Evolutionary conservation across 2,888 invertebrate genomes (phyloP).

Genomic region (Apocheima hispidaria): DNA sequence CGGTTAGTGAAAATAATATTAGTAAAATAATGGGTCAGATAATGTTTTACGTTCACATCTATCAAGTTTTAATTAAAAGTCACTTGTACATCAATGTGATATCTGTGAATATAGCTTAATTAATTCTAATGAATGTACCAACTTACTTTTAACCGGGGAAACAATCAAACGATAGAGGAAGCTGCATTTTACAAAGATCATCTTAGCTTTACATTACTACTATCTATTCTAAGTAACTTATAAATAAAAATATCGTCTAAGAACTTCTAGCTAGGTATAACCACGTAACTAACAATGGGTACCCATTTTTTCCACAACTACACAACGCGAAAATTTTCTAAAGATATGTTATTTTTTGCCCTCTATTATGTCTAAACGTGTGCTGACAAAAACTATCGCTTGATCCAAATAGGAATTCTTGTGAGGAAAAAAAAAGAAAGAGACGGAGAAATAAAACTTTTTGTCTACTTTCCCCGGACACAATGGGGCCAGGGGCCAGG

Average conservation of each 20-base stretch:
- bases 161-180: no score
- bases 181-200: no score
- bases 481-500: slow-evolving; percentile 75
- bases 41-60: no score
- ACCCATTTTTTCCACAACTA: slow-evolving; percentile 56
- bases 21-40: no score
- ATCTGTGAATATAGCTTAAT: no score
- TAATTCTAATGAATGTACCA: no score
- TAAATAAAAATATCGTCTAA: slow-evolving; percentile 23
- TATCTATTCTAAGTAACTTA: no score
- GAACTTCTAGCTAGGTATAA: not conserved
- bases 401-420: slow-evolving; percentile 77
- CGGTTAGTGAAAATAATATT: slow-evolving; percentile 33
- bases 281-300: slow-evolving; percentile 49
- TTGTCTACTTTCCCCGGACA: slow-evolving; percentile 78
- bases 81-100: no score
- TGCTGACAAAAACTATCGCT: slow-evolving; percentile 69
- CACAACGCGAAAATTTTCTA: slow-evolving; percentile 71
- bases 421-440: slow-evolving; percentile 64
- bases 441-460: slow-evolving; percentile 74
- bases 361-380: slow-evolving; percentile 58
- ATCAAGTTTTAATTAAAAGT: no score
- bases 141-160: no score
- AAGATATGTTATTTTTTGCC: slow-evolving; percentile 64
- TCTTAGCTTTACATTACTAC: no score